Evolutionary conservation across 2,888 invertebrate genomes (phyloP).

Genomic region (Tenthredo notha): DNA sequence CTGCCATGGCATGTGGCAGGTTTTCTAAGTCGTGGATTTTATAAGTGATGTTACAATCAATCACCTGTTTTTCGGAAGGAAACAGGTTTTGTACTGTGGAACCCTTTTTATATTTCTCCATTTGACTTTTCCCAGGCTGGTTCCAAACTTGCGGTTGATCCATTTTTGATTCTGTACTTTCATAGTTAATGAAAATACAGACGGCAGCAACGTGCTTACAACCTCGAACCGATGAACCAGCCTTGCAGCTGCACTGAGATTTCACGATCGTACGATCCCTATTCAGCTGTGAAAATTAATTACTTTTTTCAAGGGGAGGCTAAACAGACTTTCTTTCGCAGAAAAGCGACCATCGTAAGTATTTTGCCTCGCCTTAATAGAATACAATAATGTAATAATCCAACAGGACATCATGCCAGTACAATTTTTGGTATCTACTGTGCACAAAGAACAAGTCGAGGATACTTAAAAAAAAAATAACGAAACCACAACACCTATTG

Average conservation of each 20-base stretch:
- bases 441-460: too few species aligned
- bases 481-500: too few species aligned
- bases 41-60: conserved; percentile 26
- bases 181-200: conserved; percentile 54
- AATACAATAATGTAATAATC: too few species aligned
- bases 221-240: background rate
- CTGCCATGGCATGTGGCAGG: background rate
- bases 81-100: conserved; percentile 40
- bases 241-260: background rate
- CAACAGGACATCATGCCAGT: too few species aligned
- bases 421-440: too few species aligned
- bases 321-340: background rate
- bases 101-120: conserved; percentile 57
- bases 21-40: conserved; percentile 44
- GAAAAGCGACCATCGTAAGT: too few species aligned
- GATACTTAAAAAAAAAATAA: too few species aligned
- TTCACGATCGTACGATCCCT: background rate
- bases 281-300: background rate
- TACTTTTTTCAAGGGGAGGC: background rate
- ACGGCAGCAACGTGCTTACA: conserved; percentile 57
- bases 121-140: conserved; percentile 44
- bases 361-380: too few species aligned
- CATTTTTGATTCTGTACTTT: conserved; percentile 56
- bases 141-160: conserved; percentile 56
- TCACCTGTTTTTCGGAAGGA: background rate